phyloP scores from a whole-genome alignment of 2,888 invertebrate genomes.

The Leptopilina syphax region DNA sequence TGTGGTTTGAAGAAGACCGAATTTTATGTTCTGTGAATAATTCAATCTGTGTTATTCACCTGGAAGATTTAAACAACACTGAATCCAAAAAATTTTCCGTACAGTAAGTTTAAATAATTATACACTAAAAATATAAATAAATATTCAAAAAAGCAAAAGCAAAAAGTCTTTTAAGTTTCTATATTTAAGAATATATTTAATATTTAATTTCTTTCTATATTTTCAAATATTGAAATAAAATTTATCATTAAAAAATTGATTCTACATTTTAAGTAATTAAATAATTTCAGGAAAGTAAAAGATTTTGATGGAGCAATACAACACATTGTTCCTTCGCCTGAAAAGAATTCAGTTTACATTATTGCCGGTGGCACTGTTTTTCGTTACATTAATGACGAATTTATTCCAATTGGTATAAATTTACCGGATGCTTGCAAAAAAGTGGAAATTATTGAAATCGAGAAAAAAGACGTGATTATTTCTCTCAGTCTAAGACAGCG shows the following conservation, averaged over 20 bases:
- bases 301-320: constrained; percentile 69
- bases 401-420: constrained; percentile 63
- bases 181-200: no score
- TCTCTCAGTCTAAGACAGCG: constrained; percentile 79
- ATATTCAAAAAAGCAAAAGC: no score
- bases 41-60: constrained; percentile 62
- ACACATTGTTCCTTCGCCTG: constrained; percentile 67
- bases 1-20: constrained; percentile 78
- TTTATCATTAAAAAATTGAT: constrained; percentile 2
- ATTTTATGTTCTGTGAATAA: constrained; percentile 74
- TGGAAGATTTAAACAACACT: constrained; percentile 55
- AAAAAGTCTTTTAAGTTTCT: no score
- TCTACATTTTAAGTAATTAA: constrained; percentile 29
- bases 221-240: no score
- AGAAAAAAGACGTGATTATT: constrained; percentile 76
- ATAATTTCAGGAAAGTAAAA: constrained; percentile 57
- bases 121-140: no score
- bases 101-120: constrained; percentile 51
- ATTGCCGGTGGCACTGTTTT: constrained; percentile 73
- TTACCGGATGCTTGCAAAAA: constrained; percentile 77
- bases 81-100: constrained; percentile 52
- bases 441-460: constrained; percentile 76
- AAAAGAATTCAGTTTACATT: constrained; percentile 69
- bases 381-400: constrained; percentile 66
- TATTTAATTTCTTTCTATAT: no score